Conservation (phyloP, 1,140 invertebrate species). For the Magallana ariakensis region DNA sequence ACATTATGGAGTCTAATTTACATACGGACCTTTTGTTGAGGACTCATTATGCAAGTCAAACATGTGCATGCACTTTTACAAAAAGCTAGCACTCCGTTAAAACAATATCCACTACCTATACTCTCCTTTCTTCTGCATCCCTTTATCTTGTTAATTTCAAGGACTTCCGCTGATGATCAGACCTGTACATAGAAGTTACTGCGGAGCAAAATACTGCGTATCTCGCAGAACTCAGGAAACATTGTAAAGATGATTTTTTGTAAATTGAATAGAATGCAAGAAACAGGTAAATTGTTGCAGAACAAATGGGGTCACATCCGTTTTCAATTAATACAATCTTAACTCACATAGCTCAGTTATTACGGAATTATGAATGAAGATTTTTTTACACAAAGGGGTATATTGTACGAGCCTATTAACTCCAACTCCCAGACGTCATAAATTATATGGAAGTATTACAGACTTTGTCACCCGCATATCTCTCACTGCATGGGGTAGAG, state of each 20-base stretch:
- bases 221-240: too few species aligned
- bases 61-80: neutral
- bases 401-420: neutral
- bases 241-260: too few species aligned
- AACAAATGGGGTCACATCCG: neutral
- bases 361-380: conserved; percentile 9
- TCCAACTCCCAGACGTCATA: neutral
- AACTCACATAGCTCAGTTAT: neutral
- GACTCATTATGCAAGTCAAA: neutral
- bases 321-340: conserved; percentile 8
- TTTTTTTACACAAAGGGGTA: neutral
- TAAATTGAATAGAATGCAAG: neutral
- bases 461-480: neutral
- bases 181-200: neutral
- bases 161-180: neutral
- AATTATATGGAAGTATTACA: neutral
- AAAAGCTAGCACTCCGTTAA: neutral
- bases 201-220: too few species aligned
- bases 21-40: neutral
- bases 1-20: neutral
- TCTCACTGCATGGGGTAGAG: neutral
- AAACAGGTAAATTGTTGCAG: neutral
- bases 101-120: neutral
- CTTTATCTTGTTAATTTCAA: neutral
- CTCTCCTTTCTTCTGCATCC: neutral